Conservation (phyloP, 2,113 vertebrate species). For the Tetrax tetrax region DNA sequence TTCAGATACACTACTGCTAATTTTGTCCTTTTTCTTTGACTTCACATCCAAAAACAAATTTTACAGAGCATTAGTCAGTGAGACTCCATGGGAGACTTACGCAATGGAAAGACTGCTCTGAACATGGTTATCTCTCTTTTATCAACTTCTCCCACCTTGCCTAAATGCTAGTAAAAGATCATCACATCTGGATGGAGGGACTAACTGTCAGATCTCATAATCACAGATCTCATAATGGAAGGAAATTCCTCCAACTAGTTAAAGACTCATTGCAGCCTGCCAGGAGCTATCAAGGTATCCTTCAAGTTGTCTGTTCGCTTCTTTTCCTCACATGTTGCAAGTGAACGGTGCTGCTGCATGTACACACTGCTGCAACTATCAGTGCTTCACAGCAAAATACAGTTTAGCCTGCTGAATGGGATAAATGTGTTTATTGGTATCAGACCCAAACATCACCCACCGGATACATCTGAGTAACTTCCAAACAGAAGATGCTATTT, state of each 20-base stretch:
- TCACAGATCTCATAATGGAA: neutral
- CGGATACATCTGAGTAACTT: neutral
- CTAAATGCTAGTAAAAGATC: neutral
- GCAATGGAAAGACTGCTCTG: neutral
- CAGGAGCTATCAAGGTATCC: neutral
- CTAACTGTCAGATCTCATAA: neutral
- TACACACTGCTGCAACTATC: neutral
- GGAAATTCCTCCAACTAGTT: neutral
- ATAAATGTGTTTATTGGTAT: neutral
- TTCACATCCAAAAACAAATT: neutral
- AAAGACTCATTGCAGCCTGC: neutral
- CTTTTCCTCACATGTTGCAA: neutral
- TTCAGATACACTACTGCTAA: neutral
- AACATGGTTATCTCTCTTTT: neutral
- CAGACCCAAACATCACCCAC: neutral
- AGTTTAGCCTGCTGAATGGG: neutral
- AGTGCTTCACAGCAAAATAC: neutral
- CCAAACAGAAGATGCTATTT: neutral
- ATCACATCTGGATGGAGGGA: neutral
- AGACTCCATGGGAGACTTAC: neutral
- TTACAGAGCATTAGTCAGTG: rapidly evolving
- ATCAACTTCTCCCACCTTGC: neutral
- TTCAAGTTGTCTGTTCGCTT: neutral
- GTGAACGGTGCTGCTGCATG: neutral
- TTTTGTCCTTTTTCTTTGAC: neutral